Evolutionary conservation across 2,113 vertebrate species (phyloP), one percentile per base, ranked within the genome.

Genomic region (Aleadryas rufinucha): DNA sequence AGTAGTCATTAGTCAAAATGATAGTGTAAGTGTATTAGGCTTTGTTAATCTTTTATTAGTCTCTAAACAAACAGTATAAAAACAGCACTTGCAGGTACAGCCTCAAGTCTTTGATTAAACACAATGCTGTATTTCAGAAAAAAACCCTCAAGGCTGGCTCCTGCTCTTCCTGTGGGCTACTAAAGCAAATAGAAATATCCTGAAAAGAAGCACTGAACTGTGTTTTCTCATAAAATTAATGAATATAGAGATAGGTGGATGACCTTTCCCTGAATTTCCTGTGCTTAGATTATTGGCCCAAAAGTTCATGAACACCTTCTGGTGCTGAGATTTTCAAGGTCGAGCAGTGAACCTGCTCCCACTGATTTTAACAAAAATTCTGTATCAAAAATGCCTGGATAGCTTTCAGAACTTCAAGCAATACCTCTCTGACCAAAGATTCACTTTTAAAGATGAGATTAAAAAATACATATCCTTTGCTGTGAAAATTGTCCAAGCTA

Each of bases 31-130:
- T 71, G 21, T 39, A 84, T 44, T 65, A 71, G 33, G 59, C 60
- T 75, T 92, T 80, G 44, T 78, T 93, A 93, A 84, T 54, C 84
- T 77, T 77, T 95, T 70, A 72, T 65, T 75, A 93, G 64, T 47
- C 39, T 77, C 69, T 66, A 91, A 95, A 77, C 23, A 92, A 49
- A 83, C 19, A n/a, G 41, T 57, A 71, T 57, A 26, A 89, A 95
- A 92, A 61, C 23, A 65, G 45, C 33, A 82, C 16, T 89, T 79
- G 61, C 66, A 95, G 74, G 70, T 84, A 87, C 26, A 85, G 22
- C 30, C 24, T 85, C 15, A 47, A 64, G 50, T 72, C 53, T 85
- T 94, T 77, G 50, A 72, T 72, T 89, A 87, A 91, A 85, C 16
- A 42, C 10, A 76, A 8, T 9, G 7, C 30, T 56, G 11, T 87